Evolutionary conservation across 1,140 invertebrate genomes (phyloP), one percentile per base, ranked within the genome.

Genomic region (Drosophila biarmipes): DNA sequence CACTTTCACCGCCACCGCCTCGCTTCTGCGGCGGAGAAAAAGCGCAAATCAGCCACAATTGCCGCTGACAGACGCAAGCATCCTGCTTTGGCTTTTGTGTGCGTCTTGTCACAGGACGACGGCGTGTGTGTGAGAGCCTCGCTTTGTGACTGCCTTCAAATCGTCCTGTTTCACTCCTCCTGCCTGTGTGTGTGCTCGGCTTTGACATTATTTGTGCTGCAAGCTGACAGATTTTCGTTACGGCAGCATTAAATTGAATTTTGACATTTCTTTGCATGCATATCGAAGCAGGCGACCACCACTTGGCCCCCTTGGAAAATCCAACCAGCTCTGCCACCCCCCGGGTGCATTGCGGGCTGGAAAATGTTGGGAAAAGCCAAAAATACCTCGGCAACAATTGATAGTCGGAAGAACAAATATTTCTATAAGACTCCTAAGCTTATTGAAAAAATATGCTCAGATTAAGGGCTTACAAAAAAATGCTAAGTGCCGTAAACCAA

Each of bases 31-130:
- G 46, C 37, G 54, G 35, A 59, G 59, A 85, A 84, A 86, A 86
- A 86, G 82, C 78, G 82, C 82, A 86, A 86, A 86, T 86, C 82
- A 86, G 82, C 82, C 82, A 87, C 82, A 86, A 86, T 86, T 86
- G 82, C 78, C 84, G 75, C 69, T 86, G 82, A 86, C 82, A 86
- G 82, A 78, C 84, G 78, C 81, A 85, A 77, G 76, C 76, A 85
- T 76, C 80, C 81, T 69, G 82, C 74, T 66, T 73, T 78, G 71
- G 45, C 56, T 56, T 78, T 82, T 82, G 79, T 82, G 52, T 71
- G 55, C 56, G 48, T 59, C 71, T 40, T 74, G 68, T 74, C 68
- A 56, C 71, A 62, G 45, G 46, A 43, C 38, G 49, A 66, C 17
- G 35, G 21, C 14, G 68, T 49, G 37, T 69, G 43, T 66, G 52